These are phyloP conservation scores for Polia nebulosa DNA, from an alignment of 2,888 invertebrate genomes.

Conservation along the genomic window DNA sequence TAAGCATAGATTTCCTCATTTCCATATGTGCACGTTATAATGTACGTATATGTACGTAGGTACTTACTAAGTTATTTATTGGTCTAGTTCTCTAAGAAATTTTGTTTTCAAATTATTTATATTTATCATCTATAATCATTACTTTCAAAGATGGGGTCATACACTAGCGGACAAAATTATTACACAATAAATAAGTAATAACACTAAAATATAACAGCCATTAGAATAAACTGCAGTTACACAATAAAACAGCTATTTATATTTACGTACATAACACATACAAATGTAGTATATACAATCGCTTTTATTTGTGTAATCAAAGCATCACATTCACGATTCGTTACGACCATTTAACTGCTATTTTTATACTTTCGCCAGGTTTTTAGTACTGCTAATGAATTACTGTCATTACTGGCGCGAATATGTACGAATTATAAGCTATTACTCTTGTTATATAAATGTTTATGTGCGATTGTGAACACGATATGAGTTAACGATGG, in stretches of 20 bases:
- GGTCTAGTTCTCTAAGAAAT: too few species aligned
- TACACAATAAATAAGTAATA: slow-evolving; percentile 31
- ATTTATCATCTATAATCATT: too few species aligned
- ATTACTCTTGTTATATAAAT: slow-evolving; percentile 43
- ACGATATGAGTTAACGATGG: slow-evolving; percentile 9
- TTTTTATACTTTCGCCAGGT: slow-evolving; percentile 51
- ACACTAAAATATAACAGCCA: slow-evolving; percentile 10
- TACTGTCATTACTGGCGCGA: slow-evolving; percentile 32
- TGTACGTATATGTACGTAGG: too few species aligned
- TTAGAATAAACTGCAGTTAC: slow-evolving; percentile 40
- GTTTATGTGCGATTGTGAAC: slow-evolving; percentile 14
- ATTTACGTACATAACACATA: slow-evolving; percentile 25
- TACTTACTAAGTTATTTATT: too few species aligned
- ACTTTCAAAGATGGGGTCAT: neutral
- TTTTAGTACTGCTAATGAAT: slow-evolving; percentile 40
- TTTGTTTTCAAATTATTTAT: too few species aligned
- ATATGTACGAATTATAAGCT: slow-evolving; percentile 14
- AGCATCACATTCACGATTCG: slow-evolving; percentile 19
- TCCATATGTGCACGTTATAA: too few species aligned
- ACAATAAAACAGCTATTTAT: slow-evolving; percentile 35
- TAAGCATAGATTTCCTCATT: too few species aligned
- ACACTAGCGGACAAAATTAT: neutral
- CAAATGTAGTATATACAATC: slow-evolving; percentile 22
- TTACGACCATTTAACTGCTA: slow-evolving; percentile 17
- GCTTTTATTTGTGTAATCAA: slow-evolving; percentile 53